Conservation (phyloP, 2,113 vertebrate genomes). For the Callopanchax toddi region DNA sequence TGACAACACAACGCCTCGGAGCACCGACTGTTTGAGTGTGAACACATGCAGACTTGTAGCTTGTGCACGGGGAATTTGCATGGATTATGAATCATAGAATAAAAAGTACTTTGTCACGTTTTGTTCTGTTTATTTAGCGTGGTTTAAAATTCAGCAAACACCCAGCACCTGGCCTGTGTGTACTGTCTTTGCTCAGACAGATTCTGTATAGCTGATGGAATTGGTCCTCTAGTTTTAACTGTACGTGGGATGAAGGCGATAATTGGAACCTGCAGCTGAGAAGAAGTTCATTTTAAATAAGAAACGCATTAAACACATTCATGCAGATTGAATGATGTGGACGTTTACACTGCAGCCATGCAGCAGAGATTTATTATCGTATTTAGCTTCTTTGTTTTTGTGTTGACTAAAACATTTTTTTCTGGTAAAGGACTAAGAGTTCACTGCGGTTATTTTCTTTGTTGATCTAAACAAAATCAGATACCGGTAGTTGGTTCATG, state of each 20-base stretch:
- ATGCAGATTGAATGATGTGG: neutral
- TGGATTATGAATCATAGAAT: conserved; percentile 4
- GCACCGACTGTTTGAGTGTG: neutral
- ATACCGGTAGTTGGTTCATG: too few species aligned
- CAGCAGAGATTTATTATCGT: neutral
- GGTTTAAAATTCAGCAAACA: conserved; percentile 12
- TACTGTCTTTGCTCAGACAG: conserved; percentile 2
- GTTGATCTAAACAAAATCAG: too few species aligned
- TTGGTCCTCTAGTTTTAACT: conserved; percentile 6
- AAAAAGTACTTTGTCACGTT: conserved; percentile 11
- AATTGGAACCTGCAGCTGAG: conserved; percentile 22
- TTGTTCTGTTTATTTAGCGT: neutral
- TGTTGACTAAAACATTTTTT: neutral
- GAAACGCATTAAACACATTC: too few species aligned
- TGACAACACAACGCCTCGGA: conserved; percentile 8
- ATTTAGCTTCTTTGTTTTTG: neutral
- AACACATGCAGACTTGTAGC: conserved; percentile 1
- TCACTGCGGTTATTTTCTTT: too few species aligned
- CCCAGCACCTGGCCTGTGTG: neutral
- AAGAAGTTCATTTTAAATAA: conserved; percentile 34
- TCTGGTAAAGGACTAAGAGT: too few species aligned
- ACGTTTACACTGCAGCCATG: neutral
- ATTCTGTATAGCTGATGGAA: conserved; percentile 7
- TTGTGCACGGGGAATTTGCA: neutral
- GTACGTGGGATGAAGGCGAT: conserved; percentile 23